Evolutionary conservation across 2,797 vertebrate genomes (phyloP), one percentile per base, ranked within the genome.

Genomic region (Mus spretus): DNA sequence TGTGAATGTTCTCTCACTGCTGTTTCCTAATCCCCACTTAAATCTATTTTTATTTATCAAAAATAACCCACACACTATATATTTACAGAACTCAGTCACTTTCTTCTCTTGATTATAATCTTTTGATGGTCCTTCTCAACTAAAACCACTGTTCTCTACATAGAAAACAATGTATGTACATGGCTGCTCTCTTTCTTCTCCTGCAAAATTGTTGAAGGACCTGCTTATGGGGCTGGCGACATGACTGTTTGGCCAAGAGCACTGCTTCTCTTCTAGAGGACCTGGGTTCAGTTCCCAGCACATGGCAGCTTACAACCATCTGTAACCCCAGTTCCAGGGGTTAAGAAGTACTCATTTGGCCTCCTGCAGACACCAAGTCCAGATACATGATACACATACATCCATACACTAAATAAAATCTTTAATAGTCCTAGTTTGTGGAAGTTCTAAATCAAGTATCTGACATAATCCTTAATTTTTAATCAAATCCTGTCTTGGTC

Each of bases 101-200:
- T 79, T 77, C 40, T 59, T 20, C 50, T 55, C 63, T 96, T 82
- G 15, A 67, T 81, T 75, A 63, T 80, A 47, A 92, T 17, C n/a
- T 34, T 63, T 74, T 50, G 59, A 47, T 84, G 84, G 55, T 93
- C 44, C 6, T 88, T 88, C 37, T 47, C 63, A 72, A 78, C 59
- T 93, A 63, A 96, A 91, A 79, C 22, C 44, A 91, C 80, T 47
- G 34, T 95, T 57, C 47, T 89, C 65, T 61, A 75, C n/a, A 67
- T 47, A 89, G 63, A 89, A 89, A 70, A 85, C n/a, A 86, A 47
- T 22, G 26, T 40, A 80, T 55, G n/a, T 1, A 22, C 65, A 86
- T 26, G 53, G 40, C 77, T 22, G 40, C 4, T 44, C 50, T 79
- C 26, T 55, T 50, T 40, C 37, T 85, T 83, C 50, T 37, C 50